Percentiles rank a stretch among this genome's conserved stretches.
phyloP scores from a whole-genome alignment of 2,888 invertebrate genomes.

The Morinoia aosen region DNA sequence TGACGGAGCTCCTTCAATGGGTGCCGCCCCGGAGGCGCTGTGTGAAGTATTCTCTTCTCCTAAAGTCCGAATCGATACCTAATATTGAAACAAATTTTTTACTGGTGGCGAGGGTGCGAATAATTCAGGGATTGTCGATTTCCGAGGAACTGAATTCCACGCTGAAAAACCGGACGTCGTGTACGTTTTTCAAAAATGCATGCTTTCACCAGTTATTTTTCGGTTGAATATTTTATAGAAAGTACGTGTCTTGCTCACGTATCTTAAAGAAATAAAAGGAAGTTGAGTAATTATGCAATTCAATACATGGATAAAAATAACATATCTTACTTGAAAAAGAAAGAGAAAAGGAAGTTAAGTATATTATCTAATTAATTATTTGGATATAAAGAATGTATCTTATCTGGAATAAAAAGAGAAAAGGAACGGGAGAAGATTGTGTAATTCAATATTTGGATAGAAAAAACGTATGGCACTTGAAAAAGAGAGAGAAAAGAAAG shows the following conservation, averaged over 20 bases:
- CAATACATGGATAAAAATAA: not conserved
- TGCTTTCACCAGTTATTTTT: not conserved
- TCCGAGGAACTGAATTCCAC: not conserved
- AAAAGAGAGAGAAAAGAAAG: not conserved
- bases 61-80: too few species aligned
- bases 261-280: too few species aligned
- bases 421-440: not conserved
- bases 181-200: not conserved
- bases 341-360: not conserved
- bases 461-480: not conserved
- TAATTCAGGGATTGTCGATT: not conserved
- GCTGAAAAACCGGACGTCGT: not conserved
- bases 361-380: not conserved
- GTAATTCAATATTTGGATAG: not conserved
- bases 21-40: too few species aligned
- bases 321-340: not conserved
- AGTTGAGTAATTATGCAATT: too few species aligned
- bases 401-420: too few species aligned
- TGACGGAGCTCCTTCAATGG: too few species aligned
- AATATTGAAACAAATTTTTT: not conserved
- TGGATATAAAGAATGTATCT: too few species aligned
- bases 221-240: too few species aligned
- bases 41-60: too few species aligned
- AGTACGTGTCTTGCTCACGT: too few species aligned
- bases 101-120: not conserved